Evolutionary conservation across 1,140 invertebrate genomes (phyloP).

Genomic region (Gryon sp.): DNA sequence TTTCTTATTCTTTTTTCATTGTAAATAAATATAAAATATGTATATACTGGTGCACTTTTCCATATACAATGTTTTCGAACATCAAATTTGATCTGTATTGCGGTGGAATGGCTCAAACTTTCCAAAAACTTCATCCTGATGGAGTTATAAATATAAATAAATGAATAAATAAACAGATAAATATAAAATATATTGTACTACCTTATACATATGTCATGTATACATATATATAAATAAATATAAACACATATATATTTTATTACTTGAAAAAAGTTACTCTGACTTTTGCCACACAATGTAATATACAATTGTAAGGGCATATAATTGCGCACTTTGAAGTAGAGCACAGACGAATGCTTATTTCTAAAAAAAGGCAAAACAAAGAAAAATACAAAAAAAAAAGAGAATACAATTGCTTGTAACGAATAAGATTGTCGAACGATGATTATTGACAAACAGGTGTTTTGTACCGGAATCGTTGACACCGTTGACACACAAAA

Average conservation of each 20-base stretch:
- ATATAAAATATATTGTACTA: conserved; percentile 48
- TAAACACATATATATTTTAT: conserved; percentile 71
- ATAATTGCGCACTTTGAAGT: conserved; percentile 61
- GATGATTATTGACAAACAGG: conserved; percentile 6
- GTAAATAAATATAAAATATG: not conserved
- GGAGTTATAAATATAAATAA: conserved; percentile 40
- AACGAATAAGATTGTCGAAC: conserved; percentile 10
- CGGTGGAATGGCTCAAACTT: conserved; percentile 65
- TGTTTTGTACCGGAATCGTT: conserved; percentile 28
- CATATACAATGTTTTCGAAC: no score
- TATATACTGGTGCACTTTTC: no score
- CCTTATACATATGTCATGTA: conserved; percentile 52
- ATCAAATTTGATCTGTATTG: conserved; percentile 54
- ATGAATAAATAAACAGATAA: conserved; percentile 28
- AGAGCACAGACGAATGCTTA: conserved; percentile 65
- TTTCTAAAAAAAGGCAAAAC: conserved; percentile 55
- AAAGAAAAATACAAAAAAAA: conserved; percentile 1
- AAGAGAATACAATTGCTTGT: conserved; percentile 18
- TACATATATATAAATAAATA: conserved; percentile 33
- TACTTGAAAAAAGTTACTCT: conserved; percentile 67
- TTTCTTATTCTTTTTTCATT: not conserved
- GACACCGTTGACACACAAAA: not conserved
- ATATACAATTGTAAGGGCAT: conserved; percentile 57
- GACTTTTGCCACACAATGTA: conserved; percentile 69
- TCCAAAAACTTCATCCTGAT: conserved; percentile 42